phyloP scores from a whole-genome alignment of 2,797 vertebrate genomes.

The Liasis olivaceus region DNA sequence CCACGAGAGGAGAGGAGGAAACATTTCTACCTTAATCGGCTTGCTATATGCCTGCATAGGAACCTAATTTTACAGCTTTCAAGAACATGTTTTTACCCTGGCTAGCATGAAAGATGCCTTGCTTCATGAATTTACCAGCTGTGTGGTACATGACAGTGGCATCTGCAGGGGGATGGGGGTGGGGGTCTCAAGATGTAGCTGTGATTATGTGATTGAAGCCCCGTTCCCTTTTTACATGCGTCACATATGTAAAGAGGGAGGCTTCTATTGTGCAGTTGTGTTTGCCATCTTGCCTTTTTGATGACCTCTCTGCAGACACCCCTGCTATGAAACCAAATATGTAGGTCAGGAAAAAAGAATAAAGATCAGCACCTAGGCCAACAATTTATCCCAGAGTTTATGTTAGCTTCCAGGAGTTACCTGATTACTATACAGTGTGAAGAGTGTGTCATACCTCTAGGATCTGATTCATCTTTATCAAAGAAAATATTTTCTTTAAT shows the following conservation, averaged over 20 bases:
- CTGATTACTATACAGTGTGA: not conserved
- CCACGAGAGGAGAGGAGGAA: not conserved
- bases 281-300: not conserved
- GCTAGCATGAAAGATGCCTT: not conserved
- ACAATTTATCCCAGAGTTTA: not conserved
- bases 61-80: not conserved
- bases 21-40: not conserved
- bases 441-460: not conserved
- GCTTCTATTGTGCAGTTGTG: not conserved
- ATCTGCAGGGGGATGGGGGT: not conserved
- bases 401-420: not conserved
- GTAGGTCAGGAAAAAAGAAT: not conserved
- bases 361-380: not conserved
- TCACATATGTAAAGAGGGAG: not conserved
- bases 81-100: not conserved
- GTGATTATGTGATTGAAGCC: not conserved
- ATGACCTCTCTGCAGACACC: not conserved
- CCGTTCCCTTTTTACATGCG: not conserved
- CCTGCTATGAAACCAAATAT: not conserved
- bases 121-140: not conserved
- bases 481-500: not conserved
- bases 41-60: not conserved
- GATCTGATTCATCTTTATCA: not conserved
- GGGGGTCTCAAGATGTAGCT: not conserved
- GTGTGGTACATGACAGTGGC: not conserved